Percentiles rank a stretch among this genome's conserved stretches.
Evolutionary conservation across 2,113 vertebrate genomes (phyloP).

Genomic region (Engystomops pustulosus): DNA sequence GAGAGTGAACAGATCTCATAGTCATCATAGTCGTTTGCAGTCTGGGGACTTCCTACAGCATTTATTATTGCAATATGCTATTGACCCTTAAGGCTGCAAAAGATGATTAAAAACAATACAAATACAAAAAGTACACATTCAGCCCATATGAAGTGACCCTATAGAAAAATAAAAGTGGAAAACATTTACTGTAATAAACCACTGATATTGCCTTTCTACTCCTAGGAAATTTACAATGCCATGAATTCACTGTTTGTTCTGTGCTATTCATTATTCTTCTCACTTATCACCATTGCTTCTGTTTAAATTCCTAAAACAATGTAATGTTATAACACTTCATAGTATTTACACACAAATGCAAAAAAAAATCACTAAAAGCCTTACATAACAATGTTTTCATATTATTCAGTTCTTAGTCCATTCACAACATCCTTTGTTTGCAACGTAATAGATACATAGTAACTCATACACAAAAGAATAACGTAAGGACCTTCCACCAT

Average conservation of each 20-base stretch:
- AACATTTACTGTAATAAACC: not conserved
- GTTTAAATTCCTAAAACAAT: constrained; percentile 2
- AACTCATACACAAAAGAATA: not conserved
- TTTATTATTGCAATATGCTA: constrained; percentile 20
- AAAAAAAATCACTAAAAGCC: constrained; percentile 8
- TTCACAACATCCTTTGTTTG: not conserved
- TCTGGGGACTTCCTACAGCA: not conserved
- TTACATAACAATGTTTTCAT: not conserved
- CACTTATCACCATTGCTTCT: not conserved
- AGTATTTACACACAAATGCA: constrained; percentile 18
- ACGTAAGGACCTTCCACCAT: not conserved
- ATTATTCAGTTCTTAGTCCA: not conserved
- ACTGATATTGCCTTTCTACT: constrained; percentile 23
- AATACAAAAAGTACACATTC: constrained; percentile 6
- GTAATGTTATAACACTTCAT: constrained; percentile 7
- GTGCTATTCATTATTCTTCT: not conserved
- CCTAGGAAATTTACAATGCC: not conserved
- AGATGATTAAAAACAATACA: constrained; percentile 2
- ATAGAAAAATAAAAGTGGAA: constrained; percentile 22
- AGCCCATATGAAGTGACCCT: not conserved
- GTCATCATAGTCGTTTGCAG: not conserved
- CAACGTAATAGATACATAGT: not conserved
- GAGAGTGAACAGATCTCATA: constrained; percentile 20
- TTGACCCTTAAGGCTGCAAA: constrained; percentile 30
- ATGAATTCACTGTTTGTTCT: not conserved